These are phyloP conservation scores for Mylabris phalerata DNA, from an alignment of 1,140 invertebrate species.

Conservation along the genomic window DNA sequence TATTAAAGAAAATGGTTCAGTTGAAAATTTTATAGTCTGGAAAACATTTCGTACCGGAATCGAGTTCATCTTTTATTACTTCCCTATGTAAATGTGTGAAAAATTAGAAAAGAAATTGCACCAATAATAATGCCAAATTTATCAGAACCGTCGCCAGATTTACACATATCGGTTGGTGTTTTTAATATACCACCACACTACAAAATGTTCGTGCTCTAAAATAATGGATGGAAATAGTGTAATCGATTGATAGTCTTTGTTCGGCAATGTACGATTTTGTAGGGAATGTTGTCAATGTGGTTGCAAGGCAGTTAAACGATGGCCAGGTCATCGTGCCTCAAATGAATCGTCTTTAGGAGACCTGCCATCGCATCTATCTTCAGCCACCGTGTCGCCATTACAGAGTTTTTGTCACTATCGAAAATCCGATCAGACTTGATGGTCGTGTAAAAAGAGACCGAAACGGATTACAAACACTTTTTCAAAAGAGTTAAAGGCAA, in stretches of 20 bases:
- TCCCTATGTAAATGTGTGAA: slow-evolving; percentile 1
- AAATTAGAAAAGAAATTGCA: not conserved
- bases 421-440: no score
- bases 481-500: no score
- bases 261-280: not conserved
- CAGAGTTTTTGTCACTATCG: slow-evolving; percentile 4
- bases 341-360: slow-evolving; percentile 9
- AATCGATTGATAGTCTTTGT: no score
- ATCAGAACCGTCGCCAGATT: no score
- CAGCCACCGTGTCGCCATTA: slow-evolving; percentile 14
- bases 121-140: no score
- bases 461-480: no score
- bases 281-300: slow-evolving; percentile 11
- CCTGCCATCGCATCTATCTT: slow-evolving; percentile 10
- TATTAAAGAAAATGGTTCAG: slow-evolving; percentile 21
- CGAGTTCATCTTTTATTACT: slow-evolving; percentile 11
- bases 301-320: slow-evolving; percentile 11
- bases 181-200: no score
- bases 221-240: no score
- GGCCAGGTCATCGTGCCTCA: slow-evolving; percentile 8
- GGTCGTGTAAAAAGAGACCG: no score
- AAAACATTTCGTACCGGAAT: slow-evolving; percentile 20
- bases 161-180: no score
- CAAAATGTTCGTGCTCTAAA: no score
- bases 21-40: slow-evolving; percentile 23